These are phyloP conservation scores for human DNA, from an alignment of 2,113 vertebrate species.

Conservation along the genomic window GRCh38 chr5:51133501-51134000, in stretches of 20 bases:
- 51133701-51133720: not conserved
- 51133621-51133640: not conserved
- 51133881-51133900: not conserved
- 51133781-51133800: not conserved
- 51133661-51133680: not conserved
- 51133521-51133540: not conserved
- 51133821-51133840: not conserved
- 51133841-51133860: not conserved
- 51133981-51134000: not conserved
- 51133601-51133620: not conserved
- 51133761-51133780: not conserved
- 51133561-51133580: not conserved
- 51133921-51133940: not conserved
- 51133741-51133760: not conserved
- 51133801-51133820: not conserved
- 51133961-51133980: not conserved
- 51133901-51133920: not conserved
- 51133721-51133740: not conserved
- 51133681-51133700: not conserved
- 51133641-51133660: not conserved
- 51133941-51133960: not conserved
- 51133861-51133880: not conserved
- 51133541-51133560: not conserved
- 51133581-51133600: constrained; percentile 13
- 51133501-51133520: not conserved